Evolutionary conservation across 2,888 invertebrate species (phyloP), one percentile per base, ranked within the genome.

Genomic region (Rhodophaea formosa): DNA sequence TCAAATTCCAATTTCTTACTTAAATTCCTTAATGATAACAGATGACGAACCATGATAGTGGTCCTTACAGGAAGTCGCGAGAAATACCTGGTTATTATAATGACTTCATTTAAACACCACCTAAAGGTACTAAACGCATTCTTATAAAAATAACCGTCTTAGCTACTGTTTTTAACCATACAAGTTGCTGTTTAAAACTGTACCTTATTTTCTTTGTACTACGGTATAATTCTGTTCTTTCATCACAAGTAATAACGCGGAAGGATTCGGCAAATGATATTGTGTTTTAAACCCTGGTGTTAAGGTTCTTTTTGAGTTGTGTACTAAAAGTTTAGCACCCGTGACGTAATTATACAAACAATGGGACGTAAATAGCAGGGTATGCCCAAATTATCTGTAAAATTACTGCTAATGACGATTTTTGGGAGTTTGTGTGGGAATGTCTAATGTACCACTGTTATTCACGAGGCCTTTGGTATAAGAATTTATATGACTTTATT

Each of bases 321-420:
- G 0, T 15, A 1, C 14, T 32, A 12, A 12, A 16, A 55, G 45
- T 32, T 30, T 55, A 55, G 35, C 30, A 17, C 45, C 54, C 54
- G 54, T 55, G 54, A 55, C 54, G 45, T 45, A 55, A 55, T 55
- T 55, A 55, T 17, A 43, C 44, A 46, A 45, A 55, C 35, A 55
- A 55, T 30, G 32, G 32, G 35, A 55, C 17, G 45, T 17, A 55
- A 54, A 54, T 55, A 46, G 32, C 45, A 17, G 32, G 45, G 45
- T 55, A 55, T 45, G 35, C 30, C 32, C 45, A 35, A 55, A 55
- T 55, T 55, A 55, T 44, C 54, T 55, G 45, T 45, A 55, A 55
- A 45, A 55, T 55, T 55, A 55, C 54, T 45, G 54, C 45, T 55
- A 55, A 53, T 35, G 32, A 45, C 35, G 16, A 30, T 55, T 45